Conservation (phyloP, 2,797 vertebrate genomes). For the Sebastes trivittatus region DNA sequence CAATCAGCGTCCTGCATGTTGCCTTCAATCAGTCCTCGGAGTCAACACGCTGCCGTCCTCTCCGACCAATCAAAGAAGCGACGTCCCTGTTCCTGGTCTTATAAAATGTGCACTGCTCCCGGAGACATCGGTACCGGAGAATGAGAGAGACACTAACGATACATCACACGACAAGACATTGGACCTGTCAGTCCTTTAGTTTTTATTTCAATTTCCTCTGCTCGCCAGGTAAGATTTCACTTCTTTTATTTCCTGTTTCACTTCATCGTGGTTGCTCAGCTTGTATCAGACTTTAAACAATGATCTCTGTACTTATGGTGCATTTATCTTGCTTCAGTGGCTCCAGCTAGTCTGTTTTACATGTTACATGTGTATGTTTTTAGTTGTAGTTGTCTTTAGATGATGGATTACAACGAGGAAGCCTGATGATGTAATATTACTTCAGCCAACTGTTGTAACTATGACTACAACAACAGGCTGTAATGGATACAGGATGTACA, state of each 20-base stretch:
- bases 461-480: constrained; percentile 49
- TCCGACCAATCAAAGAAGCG: constrained; percentile 74
- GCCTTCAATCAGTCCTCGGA: constrained; percentile 46
- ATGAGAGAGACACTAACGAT: constrained; percentile 72
- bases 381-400: rapidly evolving
- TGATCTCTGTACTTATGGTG: neutral
- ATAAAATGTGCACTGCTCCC: constrained; percentile 72
- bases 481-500: neutral
- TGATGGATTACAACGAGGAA: neutral
- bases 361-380: neutral
- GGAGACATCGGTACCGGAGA: constrained; percentile 46
- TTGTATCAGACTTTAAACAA: neutral
- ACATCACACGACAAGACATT: constrained; percentile 21
- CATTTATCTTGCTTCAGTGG: rapidly evolving
- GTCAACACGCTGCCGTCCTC: constrained; percentile 14
- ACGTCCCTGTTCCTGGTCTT: constrained; percentile 51
- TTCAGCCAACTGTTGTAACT: constrained; percentile 40
- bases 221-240: constrained; percentile 72
- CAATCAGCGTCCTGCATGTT: constrained; percentile 57
- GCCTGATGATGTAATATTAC: constrained; percentile 59
- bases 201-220: constrained; percentile 70
- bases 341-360: neutral
- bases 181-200: constrained; percentile 77
- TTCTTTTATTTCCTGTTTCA: neutral
- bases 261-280: too few species aligned